phyloP scores from a whole-genome alignment of 2,797 vertebrate species.

The Coccyzus lansbergi region DNA sequence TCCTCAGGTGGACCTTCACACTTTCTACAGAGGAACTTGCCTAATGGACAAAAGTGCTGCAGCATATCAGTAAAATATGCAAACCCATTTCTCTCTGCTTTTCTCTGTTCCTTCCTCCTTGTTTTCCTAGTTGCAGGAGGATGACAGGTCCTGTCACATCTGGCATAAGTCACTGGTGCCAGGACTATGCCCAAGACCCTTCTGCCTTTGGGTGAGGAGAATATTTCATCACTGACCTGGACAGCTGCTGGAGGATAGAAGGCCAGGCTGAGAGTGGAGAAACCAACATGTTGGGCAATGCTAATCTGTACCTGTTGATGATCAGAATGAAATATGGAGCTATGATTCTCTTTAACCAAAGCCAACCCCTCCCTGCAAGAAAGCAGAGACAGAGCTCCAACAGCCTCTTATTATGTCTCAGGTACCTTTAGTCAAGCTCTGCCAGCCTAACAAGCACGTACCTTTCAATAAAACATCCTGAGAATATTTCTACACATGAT shows the following conservation, averaged over 20 bases:
- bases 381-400: not conserved
- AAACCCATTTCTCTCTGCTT: rapidly evolving
- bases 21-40: not conserved
- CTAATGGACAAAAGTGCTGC: not conserved
- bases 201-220: no score
- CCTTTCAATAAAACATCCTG: not conserved
- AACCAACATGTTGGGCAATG: rapidly evolving
- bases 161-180: not conserved
- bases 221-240: not conserved
- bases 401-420: not conserved
- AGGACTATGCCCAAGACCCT: not conserved
- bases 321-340: not conserved
- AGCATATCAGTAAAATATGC: rapidly evolving
- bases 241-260: not conserved
- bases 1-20: not conserved
- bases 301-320: not conserved
- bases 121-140: not conserved
- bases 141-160: not conserved
- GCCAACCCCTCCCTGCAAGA: not conserved
- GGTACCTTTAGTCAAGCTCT: not conserved
- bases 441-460: not conserved
- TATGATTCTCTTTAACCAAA: not conserved
- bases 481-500: not conserved
- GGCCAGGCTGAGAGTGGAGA: not conserved
- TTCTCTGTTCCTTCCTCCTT: not conserved